phyloP scores from a whole-genome alignment of 2,888 invertebrate species.

The Corbicula japonica region DNA sequence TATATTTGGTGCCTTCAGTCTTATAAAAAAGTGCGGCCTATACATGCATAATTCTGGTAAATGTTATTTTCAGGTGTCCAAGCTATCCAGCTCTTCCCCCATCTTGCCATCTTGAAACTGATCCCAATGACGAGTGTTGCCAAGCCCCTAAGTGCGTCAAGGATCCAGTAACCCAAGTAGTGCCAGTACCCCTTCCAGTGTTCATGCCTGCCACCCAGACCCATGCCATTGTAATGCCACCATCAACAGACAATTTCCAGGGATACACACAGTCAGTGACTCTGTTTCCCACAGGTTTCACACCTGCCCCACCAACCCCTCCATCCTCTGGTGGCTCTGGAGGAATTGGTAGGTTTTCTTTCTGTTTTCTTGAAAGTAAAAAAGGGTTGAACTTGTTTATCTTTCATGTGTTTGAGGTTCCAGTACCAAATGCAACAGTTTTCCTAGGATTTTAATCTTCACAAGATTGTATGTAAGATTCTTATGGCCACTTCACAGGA shows the following conservation, averaged over 20 bases:
- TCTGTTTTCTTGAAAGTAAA: no score
- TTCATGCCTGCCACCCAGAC: constrained; percentile 71
- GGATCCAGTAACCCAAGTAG: constrained; percentile 70
- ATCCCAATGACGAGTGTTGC: constrained; percentile 75
- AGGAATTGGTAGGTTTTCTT: constrained; percentile 66
- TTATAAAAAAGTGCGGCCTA: no score
- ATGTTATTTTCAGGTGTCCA: constrained; percentile 67
- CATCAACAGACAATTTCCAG: constrained; percentile 57
- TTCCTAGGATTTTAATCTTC: no score
- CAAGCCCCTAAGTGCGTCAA: constrained; percentile 67
- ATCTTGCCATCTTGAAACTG: constrained; percentile 66
- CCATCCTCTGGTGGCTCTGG: constrained; percentile 54
- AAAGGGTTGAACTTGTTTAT: no score
- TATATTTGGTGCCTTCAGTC: no score
- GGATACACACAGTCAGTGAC: constrained; percentile 65
- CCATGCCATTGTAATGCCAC: constrained; percentile 73
- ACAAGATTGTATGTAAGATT: no score
- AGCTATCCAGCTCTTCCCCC: constrained; percentile 66
- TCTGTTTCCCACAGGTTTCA: constrained; percentile 66
- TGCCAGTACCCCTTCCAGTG: constrained; percentile 74
- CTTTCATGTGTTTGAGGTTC: no score
- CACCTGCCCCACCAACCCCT: constrained; percentile 74
- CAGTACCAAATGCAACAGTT: no score
- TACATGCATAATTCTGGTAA: no score
- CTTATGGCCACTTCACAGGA: no score